Conservation (phyloP, 1,140 invertebrate species). For the Polypedilum pembai region DNA sequence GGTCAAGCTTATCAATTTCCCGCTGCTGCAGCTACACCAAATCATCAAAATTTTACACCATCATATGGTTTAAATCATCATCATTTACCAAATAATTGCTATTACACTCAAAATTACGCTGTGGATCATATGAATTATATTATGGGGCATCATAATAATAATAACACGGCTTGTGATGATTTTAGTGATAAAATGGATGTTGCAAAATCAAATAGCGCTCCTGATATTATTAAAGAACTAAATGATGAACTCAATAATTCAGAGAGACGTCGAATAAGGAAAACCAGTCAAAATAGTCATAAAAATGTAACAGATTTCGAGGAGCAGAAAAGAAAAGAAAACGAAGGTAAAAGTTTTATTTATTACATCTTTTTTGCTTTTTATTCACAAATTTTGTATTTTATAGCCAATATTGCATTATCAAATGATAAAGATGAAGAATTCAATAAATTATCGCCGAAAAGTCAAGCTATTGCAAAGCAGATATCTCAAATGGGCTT, state of each 20-base stretch:
- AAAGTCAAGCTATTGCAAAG: conserved; percentile 58
- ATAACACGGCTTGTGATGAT: conserved; percentile 36
- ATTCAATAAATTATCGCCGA: conserved; percentile 49
- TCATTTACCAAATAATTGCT: conserved; percentile 24
- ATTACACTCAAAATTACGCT: neutral
- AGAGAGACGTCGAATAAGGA: conserved; percentile 43
- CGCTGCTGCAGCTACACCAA: neutral
- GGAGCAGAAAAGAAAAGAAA: neutral
- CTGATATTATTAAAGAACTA: conserved; percentile 62
- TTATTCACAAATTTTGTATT: conserved; percentile 26
- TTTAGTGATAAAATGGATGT: conserved; percentile 36
- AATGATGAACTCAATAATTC: conserved; percentile 53
- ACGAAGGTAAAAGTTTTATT: conserved; percentile 27
- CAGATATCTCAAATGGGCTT: conserved; percentile 79
- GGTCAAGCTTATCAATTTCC: neutral
- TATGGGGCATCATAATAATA: conserved; percentile 34
- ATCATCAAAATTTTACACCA: neutral
- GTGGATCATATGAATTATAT: neutral
- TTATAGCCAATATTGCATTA: neutral
- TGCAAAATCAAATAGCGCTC: conserved; percentile 56
- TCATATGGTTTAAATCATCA: conserved; percentile 27
- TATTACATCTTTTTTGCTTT: too few species aligned
- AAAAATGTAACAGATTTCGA: conserved; percentile 28
- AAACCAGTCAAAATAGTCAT: conserved; percentile 39
- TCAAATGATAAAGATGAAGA: conserved; percentile 40